A percentile compares a stretch with the other conserved stretches of the same genome.
Evolutionary conservation across 2,797 vertebrate species (phyloP).

Genomic region (Discoglossus pictus): DNA sequence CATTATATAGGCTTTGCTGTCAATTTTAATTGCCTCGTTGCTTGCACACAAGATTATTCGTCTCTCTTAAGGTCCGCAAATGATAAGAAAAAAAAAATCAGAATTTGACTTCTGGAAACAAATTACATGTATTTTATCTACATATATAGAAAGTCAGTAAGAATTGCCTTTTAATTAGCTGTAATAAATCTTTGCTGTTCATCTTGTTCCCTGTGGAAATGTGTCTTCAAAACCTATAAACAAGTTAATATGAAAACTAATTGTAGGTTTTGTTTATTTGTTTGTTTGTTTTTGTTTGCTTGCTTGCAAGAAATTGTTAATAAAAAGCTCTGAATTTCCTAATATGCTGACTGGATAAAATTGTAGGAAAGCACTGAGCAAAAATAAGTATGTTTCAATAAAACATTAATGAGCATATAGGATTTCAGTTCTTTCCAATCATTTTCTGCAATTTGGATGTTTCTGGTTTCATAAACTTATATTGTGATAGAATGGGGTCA

Average conservation of each 20-base stretch:
- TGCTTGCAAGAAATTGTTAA: constrained; percentile 13
- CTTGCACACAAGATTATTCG: too few relatives aligned
- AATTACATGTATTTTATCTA: constrained; percentile 3
- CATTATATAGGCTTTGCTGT: too few relatives aligned
- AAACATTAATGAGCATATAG: too few relatives aligned
- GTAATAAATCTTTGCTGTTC: constrained; percentile 17
- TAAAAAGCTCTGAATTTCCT: not conserved
- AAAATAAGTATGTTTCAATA: not conserved
- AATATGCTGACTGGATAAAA: constrained; percentile 1
- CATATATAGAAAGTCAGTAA: constrained; percentile 7
- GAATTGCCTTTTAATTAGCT: constrained; percentile 20
- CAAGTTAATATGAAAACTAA: constrained; percentile 14
- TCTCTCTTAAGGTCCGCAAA: too few relatives aligned
- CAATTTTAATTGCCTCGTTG: too few relatives aligned
- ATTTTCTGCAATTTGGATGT: too few relatives aligned
- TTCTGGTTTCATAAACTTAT: too few relatives aligned
- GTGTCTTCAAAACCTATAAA: constrained; percentile 9
- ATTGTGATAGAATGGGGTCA: too few relatives aligned
- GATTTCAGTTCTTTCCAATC: too few relatives aligned
- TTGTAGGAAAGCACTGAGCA: not conserved
- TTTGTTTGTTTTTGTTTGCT: constrained; percentile 1
- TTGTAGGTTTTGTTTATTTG: not conserved
- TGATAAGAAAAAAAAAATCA: too few relatives aligned
- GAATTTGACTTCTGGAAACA: not conserved
- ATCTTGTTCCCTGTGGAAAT: constrained; percentile 12